Percentiles rank a stretch among this genome's conserved stretches.
Evolutionary conservation across 30 jellyfish, hydroid and myxozoan genomes (phyloP).

Genomic region (Turritopsis dohrnii): DNA sequence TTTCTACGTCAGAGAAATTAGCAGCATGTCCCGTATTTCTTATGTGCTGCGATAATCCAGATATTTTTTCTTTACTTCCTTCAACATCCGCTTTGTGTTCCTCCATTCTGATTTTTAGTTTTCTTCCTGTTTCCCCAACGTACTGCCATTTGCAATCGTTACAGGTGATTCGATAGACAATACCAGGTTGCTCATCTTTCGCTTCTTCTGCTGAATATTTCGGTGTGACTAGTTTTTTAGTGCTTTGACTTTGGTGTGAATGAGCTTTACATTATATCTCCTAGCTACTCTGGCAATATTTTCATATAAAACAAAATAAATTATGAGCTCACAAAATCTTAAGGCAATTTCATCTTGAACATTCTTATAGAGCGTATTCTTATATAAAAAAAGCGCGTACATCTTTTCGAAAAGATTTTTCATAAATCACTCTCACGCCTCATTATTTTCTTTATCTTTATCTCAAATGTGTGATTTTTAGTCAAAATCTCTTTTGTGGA

Average conservation of each 20-base stretch:
- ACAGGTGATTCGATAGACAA: background rate
- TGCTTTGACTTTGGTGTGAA: background rate
- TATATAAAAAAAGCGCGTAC: no score
- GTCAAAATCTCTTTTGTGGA: no score
- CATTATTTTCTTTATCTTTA: no score
- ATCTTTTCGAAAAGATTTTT: no score
- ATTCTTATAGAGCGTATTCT: no score
- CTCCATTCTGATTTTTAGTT: background rate
- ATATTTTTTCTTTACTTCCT: background rate
- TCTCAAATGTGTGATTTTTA: no score
- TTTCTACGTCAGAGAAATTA: no score
- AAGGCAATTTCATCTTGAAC: no score
- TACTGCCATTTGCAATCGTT: background rate
- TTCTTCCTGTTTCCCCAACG: slow-evolving; percentile 3
- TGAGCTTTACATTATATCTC: background rate
- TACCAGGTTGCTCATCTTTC: background rate
- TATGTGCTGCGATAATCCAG: background rate
- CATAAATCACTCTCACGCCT: no score
- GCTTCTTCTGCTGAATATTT: background rate
- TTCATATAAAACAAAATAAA: no score
- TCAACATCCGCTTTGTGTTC: background rate
- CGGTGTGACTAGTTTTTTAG: background rate
- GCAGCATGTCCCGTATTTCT: slow-evolving; percentile 6
- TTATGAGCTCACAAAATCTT: no score
- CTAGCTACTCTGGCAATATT: background rate